Evolutionary conservation across 1,140 invertebrate genomes (phyloP), one percentile per base, ranked within the genome.

Genomic region (Cydia splendana): DNA sequence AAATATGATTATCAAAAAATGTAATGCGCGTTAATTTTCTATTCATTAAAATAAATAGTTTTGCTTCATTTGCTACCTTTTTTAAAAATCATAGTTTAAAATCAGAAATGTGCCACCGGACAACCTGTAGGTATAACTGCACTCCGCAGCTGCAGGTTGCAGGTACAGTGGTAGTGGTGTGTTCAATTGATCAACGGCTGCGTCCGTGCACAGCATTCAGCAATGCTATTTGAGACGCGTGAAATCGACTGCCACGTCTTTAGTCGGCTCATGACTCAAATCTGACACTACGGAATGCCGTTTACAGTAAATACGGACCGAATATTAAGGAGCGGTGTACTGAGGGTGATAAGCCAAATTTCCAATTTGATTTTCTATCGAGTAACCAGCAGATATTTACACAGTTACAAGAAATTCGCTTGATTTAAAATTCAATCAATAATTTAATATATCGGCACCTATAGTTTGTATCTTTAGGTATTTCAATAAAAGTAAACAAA

Each of bases 211-310:
- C n/a, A 18, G 53, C 57, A 10, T 57, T 57, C 53, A 24, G 57
- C 57, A 62, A 62, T 12, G 57, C 57, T 20, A 2, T 24, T 62
- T 24, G 18, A 62, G 20, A 10, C 18, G 57, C 57, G 57, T 62
- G 20, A 62, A 62, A 62, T 62, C 57, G 20, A n/a, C 57, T 24
- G 5, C 57, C 57, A 62, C 57, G 57, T 62, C 57, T 62, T 62
- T 62, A 62, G 57, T 9, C 57, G 57, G 20, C 45, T 62, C 57
- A 62, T 62, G 57, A 62, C 10, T 62, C 57, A 62, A 62, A 62
- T 62, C 57, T 62, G 57, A 62, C 57, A 62, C 18, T 24, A 24
- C 7, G 57, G 57, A 62, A 62, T 62, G 57, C 10, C 10, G 57
- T 62, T 24, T 62, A 62, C 57, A 24, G 18, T 62, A 20, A 62